These are phyloP conservation scores for Cephalopholis sonnerati DNA, from an alignment of 2,113 vertebrate species.

Conservation along the genomic window DNA sequence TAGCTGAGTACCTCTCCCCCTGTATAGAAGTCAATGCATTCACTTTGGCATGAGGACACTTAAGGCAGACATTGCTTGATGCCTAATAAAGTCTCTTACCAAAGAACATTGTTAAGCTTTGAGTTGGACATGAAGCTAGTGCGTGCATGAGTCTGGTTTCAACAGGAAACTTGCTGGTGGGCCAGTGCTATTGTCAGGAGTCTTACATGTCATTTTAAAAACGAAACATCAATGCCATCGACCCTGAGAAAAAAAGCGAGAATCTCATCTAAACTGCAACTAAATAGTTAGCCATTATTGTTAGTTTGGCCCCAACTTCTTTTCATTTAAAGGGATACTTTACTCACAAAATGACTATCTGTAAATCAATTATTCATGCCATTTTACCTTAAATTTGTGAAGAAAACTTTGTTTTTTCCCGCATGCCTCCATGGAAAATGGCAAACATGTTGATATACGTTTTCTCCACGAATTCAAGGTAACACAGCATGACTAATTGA, in stretches of 20 bases:
- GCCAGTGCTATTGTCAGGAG: not conserved
- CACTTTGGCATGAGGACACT: constrained; percentile 28
- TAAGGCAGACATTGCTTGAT: not conserved
- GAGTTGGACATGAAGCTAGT: not conserved
- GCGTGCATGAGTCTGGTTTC: not conserved
- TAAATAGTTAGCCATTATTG: not conserved
- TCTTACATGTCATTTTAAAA: not conserved
- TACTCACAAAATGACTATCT: too few relatives aligned
- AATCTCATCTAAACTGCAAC: not conserved
- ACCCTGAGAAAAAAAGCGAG: not conserved
- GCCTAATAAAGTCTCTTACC: constrained; percentile 3
- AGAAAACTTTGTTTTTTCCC: too few relatives aligned
- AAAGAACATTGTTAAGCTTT: constrained; percentile 25
- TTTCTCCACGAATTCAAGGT: too few relatives aligned
- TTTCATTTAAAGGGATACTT: not conserved
- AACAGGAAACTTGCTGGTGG: constrained; percentile 12
- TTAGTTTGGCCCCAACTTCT: not conserved
- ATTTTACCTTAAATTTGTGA: too few relatives aligned
- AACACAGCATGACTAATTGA: too few relatives aligned
- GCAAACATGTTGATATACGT: too few relatives aligned
- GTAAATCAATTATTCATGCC: too few relatives aligned
- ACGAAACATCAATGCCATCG: not conserved
- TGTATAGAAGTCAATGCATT: constrained; percentile 5
- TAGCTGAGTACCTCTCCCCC: not conserved
- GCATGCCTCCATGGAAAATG: too few relatives aligned